phyloP scores from a whole-genome alignment of 2,888 invertebrate species.

The Flabesymbios commensalis region DNA sequence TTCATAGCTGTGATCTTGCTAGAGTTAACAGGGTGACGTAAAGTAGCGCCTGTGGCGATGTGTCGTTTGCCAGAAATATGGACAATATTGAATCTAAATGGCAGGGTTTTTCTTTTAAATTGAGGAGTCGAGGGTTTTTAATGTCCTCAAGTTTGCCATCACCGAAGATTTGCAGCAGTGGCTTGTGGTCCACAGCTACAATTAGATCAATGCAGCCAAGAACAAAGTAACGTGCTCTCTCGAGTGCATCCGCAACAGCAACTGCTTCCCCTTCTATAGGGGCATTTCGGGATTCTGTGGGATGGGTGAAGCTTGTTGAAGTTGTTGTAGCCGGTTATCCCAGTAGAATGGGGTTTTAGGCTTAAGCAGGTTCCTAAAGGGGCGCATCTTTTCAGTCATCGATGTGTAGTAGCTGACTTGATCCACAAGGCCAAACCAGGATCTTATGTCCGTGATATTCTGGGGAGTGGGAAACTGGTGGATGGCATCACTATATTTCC shows the following conservation, averaged over 20 bases:
- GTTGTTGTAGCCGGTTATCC: background rate
- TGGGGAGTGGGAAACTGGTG: background rate
- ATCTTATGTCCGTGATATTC: background rate
- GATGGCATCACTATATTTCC: background rate
- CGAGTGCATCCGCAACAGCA: constrained; percentile 4
- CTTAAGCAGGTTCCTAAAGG: background rate
- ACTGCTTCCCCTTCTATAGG: background rate
- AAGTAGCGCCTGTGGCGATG: constrained; percentile 25
- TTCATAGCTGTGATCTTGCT: background rate
- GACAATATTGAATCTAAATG: constrained; percentile 31
- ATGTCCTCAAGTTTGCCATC: constrained; percentile 25
- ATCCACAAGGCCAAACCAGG: constrained; percentile 1
- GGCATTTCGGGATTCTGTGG: no score
- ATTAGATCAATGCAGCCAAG: constrained; percentile 21
- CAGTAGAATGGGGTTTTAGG: background rate
- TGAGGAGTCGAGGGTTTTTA: constrained; percentile 29
- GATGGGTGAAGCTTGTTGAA: background rate
- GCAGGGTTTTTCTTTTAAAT: constrained; percentile 38
- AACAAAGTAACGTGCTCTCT: constrained; percentile 14
- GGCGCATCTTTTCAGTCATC: background rate
- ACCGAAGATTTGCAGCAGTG: constrained; percentile 21
- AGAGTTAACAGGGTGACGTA: constrained; percentile 29
- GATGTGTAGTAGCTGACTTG: no score
- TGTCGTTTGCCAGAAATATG: constrained; percentile 29
- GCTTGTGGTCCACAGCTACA: constrained; percentile 26